Conservation (phyloP, 2,113 vertebrate species). For the Protobothrops mucrosquamatus region DNA sequence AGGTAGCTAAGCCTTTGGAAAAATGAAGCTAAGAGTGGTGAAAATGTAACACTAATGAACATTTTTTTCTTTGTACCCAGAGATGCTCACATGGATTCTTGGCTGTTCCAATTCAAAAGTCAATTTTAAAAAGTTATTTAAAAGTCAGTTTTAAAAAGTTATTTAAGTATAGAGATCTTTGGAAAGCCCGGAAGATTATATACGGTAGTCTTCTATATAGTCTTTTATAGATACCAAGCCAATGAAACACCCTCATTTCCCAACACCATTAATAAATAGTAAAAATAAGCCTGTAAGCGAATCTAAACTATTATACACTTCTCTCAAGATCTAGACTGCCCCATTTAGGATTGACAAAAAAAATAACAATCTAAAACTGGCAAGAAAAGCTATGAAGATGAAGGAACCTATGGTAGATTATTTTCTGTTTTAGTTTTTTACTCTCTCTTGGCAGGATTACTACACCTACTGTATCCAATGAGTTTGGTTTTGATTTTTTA, state of each 20-base stretch:
- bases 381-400: not conserved
- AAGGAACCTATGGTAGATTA: not conserved
- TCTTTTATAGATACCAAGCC: not conserved
- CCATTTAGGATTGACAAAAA: not conserved
- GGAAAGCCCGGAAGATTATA: not conserved
- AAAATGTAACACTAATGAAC: not conserved
- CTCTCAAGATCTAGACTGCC: not conserved
- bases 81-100: not conserved
- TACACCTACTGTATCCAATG: not conserved
- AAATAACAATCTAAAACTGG: not conserved
- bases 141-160: conserved; percentile 13
- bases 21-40: not conserved
- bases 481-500: not conserved
- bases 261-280: not conserved
- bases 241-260: not conserved
- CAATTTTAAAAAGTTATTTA: conserved; percentile 8
- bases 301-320: not conserved
- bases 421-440: not conserved
- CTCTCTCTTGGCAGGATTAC: not conserved
- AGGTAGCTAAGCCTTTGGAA: not conserved
- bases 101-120: conserved; percentile 4
- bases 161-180: not conserved
- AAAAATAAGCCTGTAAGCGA: not conserved
- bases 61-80: not conserved
- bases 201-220: not conserved